Evolutionary conservation across 2,888 invertebrate species (phyloP), one percentile per base, ranked within the genome.

Genomic region (Harpalus rubripes): DNA sequence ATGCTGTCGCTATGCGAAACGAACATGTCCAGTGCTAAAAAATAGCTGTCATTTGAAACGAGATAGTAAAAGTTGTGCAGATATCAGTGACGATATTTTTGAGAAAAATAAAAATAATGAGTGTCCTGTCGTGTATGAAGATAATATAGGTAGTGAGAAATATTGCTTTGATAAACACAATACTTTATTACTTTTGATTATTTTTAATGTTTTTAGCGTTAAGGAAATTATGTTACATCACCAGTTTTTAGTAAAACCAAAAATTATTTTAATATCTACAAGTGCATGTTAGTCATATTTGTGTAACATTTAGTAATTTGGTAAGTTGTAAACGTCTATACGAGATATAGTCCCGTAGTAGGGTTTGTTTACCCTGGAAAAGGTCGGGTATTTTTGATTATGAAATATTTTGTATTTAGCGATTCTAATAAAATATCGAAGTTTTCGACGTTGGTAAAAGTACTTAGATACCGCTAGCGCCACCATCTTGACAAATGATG

Each of bases 1-100:
- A 86, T 91, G 91, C 87, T 91, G 91, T 86, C 88, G 89, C 83
- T 89, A 90, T 84, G 91, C 91, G 5, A 91, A 90, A 86, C 90
- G 90, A 84, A 90, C 89, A 41, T 91, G 91, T 86, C 91, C 91
- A 3, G 88, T 90, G 63, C 87, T 89, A 85, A 89, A 88, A 84
- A 89, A 87, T 84, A 89, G 88, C 80, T 84, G 87, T 5, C 89
- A 89, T 82, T 87, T 88, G 15, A 89, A 89, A 15, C 88, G 90
- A 84, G 90, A 90, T 86, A 88, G 89, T 15, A 89, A 89, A 87
- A 91, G 91, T 87, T 91, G 90, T 86, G 88, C 89, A 44, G 89
- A 90, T 86, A 89, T 91, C 86, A 86, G 39, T 61, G 80, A 83
- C 80, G 85, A 86, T 85, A 86, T 84, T 82, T 76, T 63, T 26